Evolutionary conservation across 2,113 vertebrate genomes (phyloP).

Genomic region (Peromyscus polionotus): DNA sequence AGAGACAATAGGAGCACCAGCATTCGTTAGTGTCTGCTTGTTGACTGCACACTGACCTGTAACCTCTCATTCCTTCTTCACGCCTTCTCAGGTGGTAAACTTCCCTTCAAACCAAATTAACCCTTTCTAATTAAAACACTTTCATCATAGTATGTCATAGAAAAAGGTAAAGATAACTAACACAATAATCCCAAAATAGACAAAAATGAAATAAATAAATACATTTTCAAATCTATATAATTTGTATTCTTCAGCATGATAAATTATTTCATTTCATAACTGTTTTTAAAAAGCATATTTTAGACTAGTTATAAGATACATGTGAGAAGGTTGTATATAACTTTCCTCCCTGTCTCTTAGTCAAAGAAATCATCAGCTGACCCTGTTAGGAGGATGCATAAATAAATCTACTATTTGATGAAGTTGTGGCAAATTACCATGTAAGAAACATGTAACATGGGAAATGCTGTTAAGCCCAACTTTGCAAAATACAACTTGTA

Average conservation of each 20-base stretch:
- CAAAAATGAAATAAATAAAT: not conserved
- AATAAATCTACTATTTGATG: not conserved
- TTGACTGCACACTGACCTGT: not conserved
- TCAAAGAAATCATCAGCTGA: not conserved
- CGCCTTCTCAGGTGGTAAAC: not conserved
- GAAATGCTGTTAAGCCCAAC: not conserved
- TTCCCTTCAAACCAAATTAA: not conserved
- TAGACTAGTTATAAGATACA: not conserved
- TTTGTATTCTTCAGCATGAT: not conserved
- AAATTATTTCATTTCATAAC: not conserved
- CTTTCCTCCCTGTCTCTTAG: not conserved
- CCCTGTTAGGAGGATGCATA: not conserved
- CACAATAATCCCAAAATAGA: not conserved
- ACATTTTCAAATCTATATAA: not conserved
- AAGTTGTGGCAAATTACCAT: not conserved
- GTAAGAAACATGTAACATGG: not conserved
- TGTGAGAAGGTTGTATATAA: not conserved
- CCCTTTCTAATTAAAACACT: not conserved
- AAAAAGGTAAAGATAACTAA: not conserved
- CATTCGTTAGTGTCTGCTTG: not conserved
- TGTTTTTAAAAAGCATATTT: not conserved
- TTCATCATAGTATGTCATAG: not conserved
- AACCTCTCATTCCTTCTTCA: not conserved
- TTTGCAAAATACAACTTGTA: not conserved
- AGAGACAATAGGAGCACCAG: not conserved